Percentiles rank a stretch among this genome's conserved stretches.
These are phyloP conservation scores for Pimpla rufipes DNA, from an alignment of 2,888 invertebrate species.

Conservation along the genomic window DNA sequence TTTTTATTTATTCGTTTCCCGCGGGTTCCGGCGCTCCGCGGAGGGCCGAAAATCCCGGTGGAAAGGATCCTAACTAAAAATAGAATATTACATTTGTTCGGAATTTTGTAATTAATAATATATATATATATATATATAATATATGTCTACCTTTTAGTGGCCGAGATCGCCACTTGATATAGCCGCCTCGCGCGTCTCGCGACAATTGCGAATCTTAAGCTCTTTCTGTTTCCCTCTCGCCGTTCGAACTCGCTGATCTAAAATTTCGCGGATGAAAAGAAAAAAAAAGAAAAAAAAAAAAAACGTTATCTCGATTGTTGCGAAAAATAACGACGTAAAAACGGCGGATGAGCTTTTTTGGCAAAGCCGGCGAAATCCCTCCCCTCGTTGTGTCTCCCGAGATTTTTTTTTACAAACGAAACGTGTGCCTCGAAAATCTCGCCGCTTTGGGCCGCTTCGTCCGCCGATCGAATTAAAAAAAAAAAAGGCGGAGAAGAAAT, in stretches of 20 bases:
- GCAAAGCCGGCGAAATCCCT: not conserved
- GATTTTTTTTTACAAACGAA: slow-evolving; percentile 5
- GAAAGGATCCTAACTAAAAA: slow-evolving; percentile 82
- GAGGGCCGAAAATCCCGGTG: slow-evolving; percentile 45
- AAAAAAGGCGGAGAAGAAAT: no score
- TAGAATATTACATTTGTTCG: slow-evolving; percentile 78
- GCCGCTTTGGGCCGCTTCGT: slow-evolving; percentile 39
- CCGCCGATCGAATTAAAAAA: not conserved
- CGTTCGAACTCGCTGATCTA: not conserved
- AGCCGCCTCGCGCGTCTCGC: slow-evolving; percentile 73
- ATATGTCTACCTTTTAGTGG: slow-evolving; percentile 76
- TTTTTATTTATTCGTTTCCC: slow-evolving; percentile 54
- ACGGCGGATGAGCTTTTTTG: slow-evolving; percentile 5
- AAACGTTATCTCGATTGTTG: slow-evolving; percentile 9
- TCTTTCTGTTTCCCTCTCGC: not conserved
- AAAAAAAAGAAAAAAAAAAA: no score
- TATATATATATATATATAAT: slow-evolving; percentile 68
- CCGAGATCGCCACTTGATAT: slow-evolving; percentile 72
- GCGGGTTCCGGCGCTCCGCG: slow-evolving; percentile 19
- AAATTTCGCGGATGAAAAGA: no score
- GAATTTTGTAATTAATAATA: slow-evolving; percentile 59
- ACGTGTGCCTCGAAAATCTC: slow-evolving; percentile 45
- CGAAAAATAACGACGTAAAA: slow-evolving; percentile 8
- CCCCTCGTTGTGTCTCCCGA: no score
- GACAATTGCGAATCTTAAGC: slow-evolving; percentile 65